Base-by-base conservation (phyloP, 2,797 vertebrate genomes). In the Ptychobarbus kaznakovi region DNA sequence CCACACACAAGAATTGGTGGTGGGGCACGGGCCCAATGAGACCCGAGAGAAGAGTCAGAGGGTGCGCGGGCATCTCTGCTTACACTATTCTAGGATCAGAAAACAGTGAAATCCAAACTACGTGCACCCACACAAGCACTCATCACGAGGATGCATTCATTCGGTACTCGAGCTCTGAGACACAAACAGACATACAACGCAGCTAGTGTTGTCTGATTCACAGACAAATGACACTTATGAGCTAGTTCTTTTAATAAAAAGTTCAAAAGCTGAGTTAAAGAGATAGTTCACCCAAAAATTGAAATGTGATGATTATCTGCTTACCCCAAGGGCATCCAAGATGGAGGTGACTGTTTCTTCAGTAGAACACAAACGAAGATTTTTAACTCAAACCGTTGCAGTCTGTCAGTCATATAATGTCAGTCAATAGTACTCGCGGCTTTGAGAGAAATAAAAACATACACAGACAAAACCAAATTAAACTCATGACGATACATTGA, bases 1-100 rank as follows among this genome's bases (percentile, higher is more conserved):
- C 68, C 83, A 87, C 84, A 83, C 84, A 83, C 42, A 79, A 86
- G 86, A 84, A 86, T 80, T 77, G 73, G 75, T 78, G 82, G 53
- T 73, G 70, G 70, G 85, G 77, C 77, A 68, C 9, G 20, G 58
- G 46, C 40, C 76, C 82, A 85, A 69, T 28, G 9, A 74, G 75
- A 89, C 22, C 63, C 74, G 75, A 82, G 82, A 40, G 75, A 68
- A 65, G 18, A 53, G 68, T 40, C 42, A 40, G 81, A 63, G 83
- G 46, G 72, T 82, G 20, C 38, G n/a, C 79, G 35, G 63, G 82
- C 53, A 86, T 85, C 83, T 87, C 51, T 2, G 46, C 51, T 78
- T 82, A 42, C 75, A 32, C 80, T 83, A 78, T 86, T 87, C 80
- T 86, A 84, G 61, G 84, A 68, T 63, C 11, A 28, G 28, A 74